These are phyloP conservation scores for Cyrtodaria siliqua DNA, from an alignment of 2,888 invertebrate species.

Conservation along the genomic window DNA sequence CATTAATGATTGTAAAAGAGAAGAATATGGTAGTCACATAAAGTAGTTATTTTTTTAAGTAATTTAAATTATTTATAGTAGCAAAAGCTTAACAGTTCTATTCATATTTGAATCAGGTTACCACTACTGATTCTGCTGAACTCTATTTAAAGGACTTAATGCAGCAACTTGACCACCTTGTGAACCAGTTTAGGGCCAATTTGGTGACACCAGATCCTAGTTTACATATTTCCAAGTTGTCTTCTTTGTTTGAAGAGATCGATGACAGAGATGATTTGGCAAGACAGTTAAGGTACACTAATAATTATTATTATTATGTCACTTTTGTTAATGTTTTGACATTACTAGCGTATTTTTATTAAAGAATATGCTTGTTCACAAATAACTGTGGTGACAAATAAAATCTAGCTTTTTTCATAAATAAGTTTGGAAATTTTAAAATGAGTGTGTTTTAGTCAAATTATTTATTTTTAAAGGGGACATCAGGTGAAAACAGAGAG, in stretches of 20 bases:
- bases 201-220: background rate
- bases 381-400: no score
- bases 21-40: no score
- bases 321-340: no score
- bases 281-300: background rate
- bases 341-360: no score
- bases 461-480: background rate
- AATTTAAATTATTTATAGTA: no score
- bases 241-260: background rate
- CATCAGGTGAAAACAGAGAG: background rate
- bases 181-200: background rate
- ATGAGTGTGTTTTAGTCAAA: background rate
- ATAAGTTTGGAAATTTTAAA: background rate
- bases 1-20: no score
- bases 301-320: background rate
- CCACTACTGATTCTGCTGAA: background rate
- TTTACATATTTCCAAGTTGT: background rate
- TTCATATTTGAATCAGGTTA: no score
- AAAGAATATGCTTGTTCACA: no score
- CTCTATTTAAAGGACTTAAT: background rate
- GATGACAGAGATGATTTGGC: background rate
- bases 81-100: no score
- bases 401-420: background rate
- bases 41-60: no score
- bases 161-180: background rate